phyloP scores from a whole-genome alignment of 2,888 invertebrate genomes.

The Meghimatium bilineatum region DNA sequence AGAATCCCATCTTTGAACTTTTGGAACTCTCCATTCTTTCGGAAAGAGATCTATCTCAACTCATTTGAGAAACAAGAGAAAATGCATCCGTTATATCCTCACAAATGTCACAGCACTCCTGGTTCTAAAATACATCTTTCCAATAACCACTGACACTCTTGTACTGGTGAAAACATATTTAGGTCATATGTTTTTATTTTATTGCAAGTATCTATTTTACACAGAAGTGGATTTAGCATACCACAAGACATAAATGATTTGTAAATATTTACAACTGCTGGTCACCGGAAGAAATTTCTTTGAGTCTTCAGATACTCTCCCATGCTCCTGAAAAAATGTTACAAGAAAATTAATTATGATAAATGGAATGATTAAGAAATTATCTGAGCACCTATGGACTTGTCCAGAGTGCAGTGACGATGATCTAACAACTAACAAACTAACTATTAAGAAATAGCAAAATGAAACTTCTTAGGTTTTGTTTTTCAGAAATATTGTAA shows the following conservation, averaged over 20 bases:
- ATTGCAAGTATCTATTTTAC: not conserved
- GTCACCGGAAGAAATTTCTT: not conserved
- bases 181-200: not conserved
- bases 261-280: not conserved
- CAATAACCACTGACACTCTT: not conserved
- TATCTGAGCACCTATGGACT: no score
- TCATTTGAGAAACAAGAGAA: not conserved
- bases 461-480: no score
- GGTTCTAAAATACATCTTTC: not conserved
- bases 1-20: conserved; percentile 61
- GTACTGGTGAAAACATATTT: not conserved
- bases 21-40: not conserved
- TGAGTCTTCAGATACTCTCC: not conserved
- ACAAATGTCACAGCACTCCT: not conserved
- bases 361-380: no score
- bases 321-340: not conserved
- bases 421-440: no score
- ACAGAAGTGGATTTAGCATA: not conserved
- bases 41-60: not conserved
- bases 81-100: not conserved
- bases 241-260: not conserved
- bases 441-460: no score
- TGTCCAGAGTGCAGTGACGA: no score
- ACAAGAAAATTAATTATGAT: not conserved
- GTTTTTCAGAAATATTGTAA: no score